phyloP scores from a whole-genome alignment of 2,888 invertebrate genomes.

The Euclidia mi region DNA sequence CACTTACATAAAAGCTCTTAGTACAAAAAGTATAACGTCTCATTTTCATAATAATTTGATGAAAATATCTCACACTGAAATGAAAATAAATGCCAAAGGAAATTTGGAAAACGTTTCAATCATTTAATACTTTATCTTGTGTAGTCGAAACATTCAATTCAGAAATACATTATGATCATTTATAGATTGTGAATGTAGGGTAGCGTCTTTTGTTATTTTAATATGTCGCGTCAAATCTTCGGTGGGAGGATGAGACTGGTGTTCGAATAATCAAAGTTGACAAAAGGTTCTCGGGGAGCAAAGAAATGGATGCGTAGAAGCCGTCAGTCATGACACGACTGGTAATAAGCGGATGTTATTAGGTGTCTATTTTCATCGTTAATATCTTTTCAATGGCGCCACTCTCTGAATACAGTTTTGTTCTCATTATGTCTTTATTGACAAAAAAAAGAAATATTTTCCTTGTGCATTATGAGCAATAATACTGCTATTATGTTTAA shows the following conservation, averaged over 20 bases:
- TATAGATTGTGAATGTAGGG: slow-evolving; percentile 27
- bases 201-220: slow-evolving; percentile 34
- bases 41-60: slow-evolving; percentile 7
- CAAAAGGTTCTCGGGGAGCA: slow-evolving; percentile 40
- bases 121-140: slow-evolving; percentile 35
- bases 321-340: slow-evolving; percentile 40
- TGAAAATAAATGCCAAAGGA: slow-evolving; percentile 42
- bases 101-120: slow-evolving; percentile 52
- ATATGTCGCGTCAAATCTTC: slow-evolving; percentile 50
- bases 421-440: slow-evolving; percentile 15
- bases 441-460: slow-evolving; percentile 3
- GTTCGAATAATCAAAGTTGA: slow-evolving; percentile 60
- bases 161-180: slow-evolving; percentile 27
- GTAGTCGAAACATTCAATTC: slow-evolving; percentile 38
- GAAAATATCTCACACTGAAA: slow-evolving; percentile 17
- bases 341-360: slow-evolving; percentile 50
- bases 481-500: background rate
- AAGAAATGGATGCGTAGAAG: slow-evolving; percentile 51
- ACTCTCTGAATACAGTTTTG: slow-evolving; percentile 16
- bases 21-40: background rate
- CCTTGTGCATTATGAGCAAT: background rate
- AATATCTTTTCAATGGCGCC: no score
- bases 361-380: no score
- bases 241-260: slow-evolving; percentile 51
- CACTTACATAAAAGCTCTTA: no score